Base-by-base conservation (phyloP, 1,140 invertebrate genomes). In the Bombus difficillimus region DNA sequence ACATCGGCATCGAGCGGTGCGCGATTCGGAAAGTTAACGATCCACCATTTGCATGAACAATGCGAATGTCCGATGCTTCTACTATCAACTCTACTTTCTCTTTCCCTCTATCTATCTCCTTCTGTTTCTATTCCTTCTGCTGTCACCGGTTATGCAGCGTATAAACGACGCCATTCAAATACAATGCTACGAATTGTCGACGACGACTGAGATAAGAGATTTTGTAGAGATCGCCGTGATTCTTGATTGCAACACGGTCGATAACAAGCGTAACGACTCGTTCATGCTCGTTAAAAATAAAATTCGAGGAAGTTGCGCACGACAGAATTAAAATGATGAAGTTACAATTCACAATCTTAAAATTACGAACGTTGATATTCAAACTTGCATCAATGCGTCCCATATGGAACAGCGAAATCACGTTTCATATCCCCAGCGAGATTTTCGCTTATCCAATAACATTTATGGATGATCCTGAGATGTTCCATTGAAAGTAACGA, bases 31-130 rank as follows among this genome's bases (percentile, higher is more conserved):
- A 88, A 87, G 47, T 77, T 85, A 72, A 80, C 86, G 78, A 80
- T 80, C 68, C 78, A 13, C 78, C 28, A 87, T 88, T 87, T 83
- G 57, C 87, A 75, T 86, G 71, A 53, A 34, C 81, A 76, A 75
- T 59, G 18, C 47, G 18, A 25, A 79, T 84, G 81, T 69, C 84
- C 87, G 76, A 88, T 87, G 15, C 43, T 39, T 37, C 53, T 13
- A 32, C 37, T 59, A 37, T 34, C 25, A 34, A 25, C 18, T 57
- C 13, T 53, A 53, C 6, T 53, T 22, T 8, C 47, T 53, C 18
- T 53, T 1, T 18, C 43, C 18, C 1, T 22, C 47, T 53, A 8
- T 22, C 18, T 53, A 53, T 62, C 53, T 15, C 3, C 9, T 77
- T 22, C 37, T 62, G 32, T 64, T 32, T 53, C 32, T n/a, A 4